Conservation (phyloP, 1,140 invertebrate genomes). For the Spodoptera frugiperda region DNA sequence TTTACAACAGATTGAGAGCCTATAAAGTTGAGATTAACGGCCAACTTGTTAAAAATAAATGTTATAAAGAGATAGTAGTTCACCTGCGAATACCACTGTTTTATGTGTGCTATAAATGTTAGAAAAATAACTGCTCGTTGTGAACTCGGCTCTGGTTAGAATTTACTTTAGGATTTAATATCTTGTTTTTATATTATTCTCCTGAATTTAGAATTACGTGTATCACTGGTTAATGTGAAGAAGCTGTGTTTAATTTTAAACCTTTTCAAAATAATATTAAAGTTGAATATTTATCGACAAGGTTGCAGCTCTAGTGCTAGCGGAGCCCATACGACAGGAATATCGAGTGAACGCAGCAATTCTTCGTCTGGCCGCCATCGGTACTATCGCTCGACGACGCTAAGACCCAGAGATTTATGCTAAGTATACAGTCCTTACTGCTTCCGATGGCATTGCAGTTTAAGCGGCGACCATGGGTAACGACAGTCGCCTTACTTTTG, state of each 20-base stretch:
- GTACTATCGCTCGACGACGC: not conserved
- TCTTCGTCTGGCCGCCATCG: conserved; percentile 19
- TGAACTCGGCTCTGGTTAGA: not conserved
- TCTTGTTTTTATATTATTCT: not conserved
- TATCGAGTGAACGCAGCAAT: conserved; percentile 29
- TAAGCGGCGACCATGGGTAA: too few relatives aligned
- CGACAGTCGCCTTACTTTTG: too few relatives aligned
- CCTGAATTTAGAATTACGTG: not conserved
- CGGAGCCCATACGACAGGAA: conserved; percentile 3
- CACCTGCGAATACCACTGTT: conserved; percentile 19
- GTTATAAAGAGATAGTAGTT: conserved; percentile 22
- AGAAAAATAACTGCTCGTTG: conserved; percentile 17
- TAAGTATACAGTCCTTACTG: not conserved
- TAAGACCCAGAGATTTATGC: conserved; percentile 7
- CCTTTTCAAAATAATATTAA: not conserved
- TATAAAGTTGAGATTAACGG: conserved; percentile 32
- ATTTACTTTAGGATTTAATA: not conserved
- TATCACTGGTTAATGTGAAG: not conserved
- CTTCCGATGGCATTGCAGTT: not conserved
- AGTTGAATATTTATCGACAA: conserved; percentile 6
- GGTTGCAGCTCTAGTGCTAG: not conserved
- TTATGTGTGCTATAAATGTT: conserved; percentile 7
- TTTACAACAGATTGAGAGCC: conserved; percentile 11
- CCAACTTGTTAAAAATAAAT: conserved; percentile 26
- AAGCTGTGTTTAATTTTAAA: not conserved